These are phyloP conservation scores for Hyles vespertilio DNA, from an alignment of 1,140 invertebrate genomes.

Conservation along the genomic window DNA sequence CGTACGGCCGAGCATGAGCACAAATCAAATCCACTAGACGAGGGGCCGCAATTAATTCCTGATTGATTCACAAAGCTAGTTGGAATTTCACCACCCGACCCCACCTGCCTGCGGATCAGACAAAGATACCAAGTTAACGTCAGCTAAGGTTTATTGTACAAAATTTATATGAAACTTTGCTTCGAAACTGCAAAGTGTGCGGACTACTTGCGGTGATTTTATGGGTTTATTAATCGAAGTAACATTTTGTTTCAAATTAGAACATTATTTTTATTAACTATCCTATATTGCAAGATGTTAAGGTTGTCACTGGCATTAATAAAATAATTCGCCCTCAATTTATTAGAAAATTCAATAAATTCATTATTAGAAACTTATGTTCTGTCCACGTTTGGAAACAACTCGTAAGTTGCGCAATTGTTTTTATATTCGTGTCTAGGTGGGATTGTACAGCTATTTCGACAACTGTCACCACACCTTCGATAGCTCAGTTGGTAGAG, in stretches of 20 bases:
- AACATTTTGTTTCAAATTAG: too few species aligned
- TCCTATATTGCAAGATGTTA: too few species aligned
- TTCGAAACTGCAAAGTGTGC: slow-evolving; percentile 31
- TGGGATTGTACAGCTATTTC: too few species aligned
- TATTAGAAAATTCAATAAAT: too few species aligned
- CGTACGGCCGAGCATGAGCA: slow-evolving; percentile 21
- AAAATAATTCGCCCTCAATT: too few species aligned
- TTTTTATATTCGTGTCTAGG: too few species aligned
- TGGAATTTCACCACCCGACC: slow-evolving; percentile 38
- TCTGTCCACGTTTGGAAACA: too few species aligned
- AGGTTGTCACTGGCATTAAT: too few species aligned
- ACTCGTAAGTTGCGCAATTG: too few species aligned
- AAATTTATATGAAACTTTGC: slow-evolving; percentile 72
- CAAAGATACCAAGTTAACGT: slow-evolving; percentile 72
- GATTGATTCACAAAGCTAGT: slow-evolving; percentile 68
- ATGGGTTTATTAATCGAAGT: too few species aligned
- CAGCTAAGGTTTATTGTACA: slow-evolving; percentile 68
- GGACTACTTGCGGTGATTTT: slow-evolving; percentile 29
- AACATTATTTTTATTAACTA: too few species aligned
- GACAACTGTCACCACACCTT: slow-evolving; percentile 32
- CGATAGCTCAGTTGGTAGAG: slow-evolving; percentile 75
- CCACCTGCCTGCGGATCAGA: slow-evolving; percentile 50
- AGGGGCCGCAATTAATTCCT: slow-evolving; percentile 64
- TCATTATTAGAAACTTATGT: too few species aligned
- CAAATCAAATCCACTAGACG: slow-evolving; percentile 41